A percentile compares a stretch with the other conserved stretches of the same genome.
phyloP scores from a whole-genome alignment of 2,888 invertebrate species.

The Archips crataeganus region DNA sequence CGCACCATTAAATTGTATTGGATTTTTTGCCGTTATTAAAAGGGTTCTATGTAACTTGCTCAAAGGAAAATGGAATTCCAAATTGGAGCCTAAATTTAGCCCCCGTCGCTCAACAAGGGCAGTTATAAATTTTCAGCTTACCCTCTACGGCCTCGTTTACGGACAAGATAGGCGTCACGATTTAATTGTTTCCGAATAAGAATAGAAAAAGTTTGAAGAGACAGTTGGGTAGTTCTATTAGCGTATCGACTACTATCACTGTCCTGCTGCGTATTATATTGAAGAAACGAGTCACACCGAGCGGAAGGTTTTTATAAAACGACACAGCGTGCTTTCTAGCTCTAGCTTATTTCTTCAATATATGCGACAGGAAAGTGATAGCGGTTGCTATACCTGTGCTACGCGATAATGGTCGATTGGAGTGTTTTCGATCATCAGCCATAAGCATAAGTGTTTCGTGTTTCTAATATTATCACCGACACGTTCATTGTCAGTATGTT shows the following conservation, averaged over 20 bases:
- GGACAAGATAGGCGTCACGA: background rate
- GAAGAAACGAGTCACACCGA: too few relatives aligned
- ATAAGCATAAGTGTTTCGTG: too few relatives aligned
- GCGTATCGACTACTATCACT: too few relatives aligned
- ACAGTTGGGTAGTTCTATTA: background rate
- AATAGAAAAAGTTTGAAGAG: conserved; percentile 6
- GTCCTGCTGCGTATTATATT: too few relatives aligned
- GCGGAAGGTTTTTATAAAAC: too few relatives aligned
- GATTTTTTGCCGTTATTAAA: conserved; percentile 27
- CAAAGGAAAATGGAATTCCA: conserved; percentile 38
- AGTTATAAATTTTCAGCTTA: conserved; percentile 23
- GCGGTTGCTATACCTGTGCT: too few relatives aligned
- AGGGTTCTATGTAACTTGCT: conserved; percentile 32
- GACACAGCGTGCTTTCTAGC: too few relatives aligned
- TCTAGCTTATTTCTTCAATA: too few relatives aligned
- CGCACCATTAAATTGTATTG: conserved; percentile 31
- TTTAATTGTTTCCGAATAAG: conserved; percentile 10
- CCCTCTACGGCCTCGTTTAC: conserved; percentile 4
- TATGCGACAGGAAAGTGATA: too few relatives aligned
- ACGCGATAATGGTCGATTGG: background rate
- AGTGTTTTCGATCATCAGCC: background rate
- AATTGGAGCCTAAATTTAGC: conserved; percentile 37
- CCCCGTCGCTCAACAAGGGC: conserved; percentile 8
- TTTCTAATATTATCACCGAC: too few relatives aligned
- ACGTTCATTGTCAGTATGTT: too few relatives aligned